Evolutionary conservation across 2,797 vertebrate genomes (phyloP).

Genomic region (Scolopax rusticola): DNA sequence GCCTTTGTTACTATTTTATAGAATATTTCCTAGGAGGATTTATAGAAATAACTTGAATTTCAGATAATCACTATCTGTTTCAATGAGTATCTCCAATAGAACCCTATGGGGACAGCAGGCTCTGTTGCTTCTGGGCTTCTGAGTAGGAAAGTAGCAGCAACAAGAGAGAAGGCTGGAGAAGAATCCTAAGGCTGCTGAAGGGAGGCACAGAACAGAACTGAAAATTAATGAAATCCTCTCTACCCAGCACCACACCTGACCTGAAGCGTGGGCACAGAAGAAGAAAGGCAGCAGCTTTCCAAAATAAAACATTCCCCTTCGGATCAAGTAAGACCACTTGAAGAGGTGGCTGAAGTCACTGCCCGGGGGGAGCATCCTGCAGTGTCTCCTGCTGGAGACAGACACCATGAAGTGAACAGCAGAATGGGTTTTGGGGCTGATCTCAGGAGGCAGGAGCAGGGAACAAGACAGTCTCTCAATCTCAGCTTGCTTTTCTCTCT

Average conservation of each 20-base stretch:
- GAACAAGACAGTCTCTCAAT: neutral
- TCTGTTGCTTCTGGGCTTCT: neutral
- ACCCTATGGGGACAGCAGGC: neutral
- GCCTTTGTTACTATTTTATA: neutral
- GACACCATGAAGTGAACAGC: neutral
- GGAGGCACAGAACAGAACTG: neutral
- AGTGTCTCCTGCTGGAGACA: neutral
- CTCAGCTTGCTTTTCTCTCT: neutral
- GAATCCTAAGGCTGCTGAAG: neutral
- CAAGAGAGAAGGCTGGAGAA: neutral
- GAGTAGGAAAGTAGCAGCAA: neutral
- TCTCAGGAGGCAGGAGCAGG: neutral
- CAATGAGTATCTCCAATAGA: neutral
- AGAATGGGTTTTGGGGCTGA: neutral
- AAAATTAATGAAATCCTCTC: neutral
- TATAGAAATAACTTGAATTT: neutral
- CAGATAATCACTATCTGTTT: neutral
- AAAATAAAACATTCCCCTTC: neutral
- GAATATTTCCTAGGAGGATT: constrained; percentile 41
- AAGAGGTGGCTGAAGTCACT: neutral
- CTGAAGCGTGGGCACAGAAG: neutral
- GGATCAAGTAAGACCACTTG: neutral
- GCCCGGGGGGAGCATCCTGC: neutral
- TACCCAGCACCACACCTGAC: neutral
- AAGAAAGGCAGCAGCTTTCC: neutral